Conservation (phyloP, 2,797 vertebrate species). For the Coregonus ussuriensis region DNA sequence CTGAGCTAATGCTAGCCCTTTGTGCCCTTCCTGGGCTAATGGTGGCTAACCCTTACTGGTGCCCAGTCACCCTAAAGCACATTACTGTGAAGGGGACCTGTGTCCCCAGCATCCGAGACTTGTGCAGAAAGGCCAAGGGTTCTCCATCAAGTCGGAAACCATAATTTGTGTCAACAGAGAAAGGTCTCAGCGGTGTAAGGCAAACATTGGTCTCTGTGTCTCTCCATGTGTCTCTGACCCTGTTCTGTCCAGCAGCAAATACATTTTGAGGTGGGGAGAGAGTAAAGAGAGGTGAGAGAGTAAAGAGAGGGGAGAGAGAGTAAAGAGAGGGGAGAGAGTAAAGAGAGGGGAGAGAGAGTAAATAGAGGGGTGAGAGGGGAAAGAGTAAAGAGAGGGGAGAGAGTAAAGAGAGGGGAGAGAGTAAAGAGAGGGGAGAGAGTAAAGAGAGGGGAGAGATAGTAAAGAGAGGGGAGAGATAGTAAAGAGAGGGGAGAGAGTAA, state of each 20-base stretch:
- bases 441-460: too few species aligned
- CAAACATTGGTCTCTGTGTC: constrained; percentile 67
- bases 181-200: constrained; percentile 58
- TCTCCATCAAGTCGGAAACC: constrained; percentile 65
- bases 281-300: too few species aligned
- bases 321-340: too few species aligned
- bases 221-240: constrained; percentile 43
- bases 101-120: constrained; percentile 50
- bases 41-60: constrained; percentile 69
- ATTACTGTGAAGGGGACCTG: constrained; percentile 62
- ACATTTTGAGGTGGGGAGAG: too few species aligned
- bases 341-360: too few species aligned
- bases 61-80: constrained; percentile 73
- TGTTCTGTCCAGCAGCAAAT: constrained; percentile 30
- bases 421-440: too few species aligned
- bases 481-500: too few species aligned
- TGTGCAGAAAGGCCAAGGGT: constrained; percentile 49
- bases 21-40: constrained; percentile 33
- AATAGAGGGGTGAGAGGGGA: too few species aligned
- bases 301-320: too few species aligned
- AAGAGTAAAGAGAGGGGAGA: too few species aligned
- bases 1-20: constrained; percentile 46
- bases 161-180: constrained; percentile 67
- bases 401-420: too few species aligned
- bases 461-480: too few species aligned